These are phyloP conservation scores for Drosophila flavopinicola DNA, from an alignment of 2,888 invertebrate species.

Conservation along the genomic window DNA sequence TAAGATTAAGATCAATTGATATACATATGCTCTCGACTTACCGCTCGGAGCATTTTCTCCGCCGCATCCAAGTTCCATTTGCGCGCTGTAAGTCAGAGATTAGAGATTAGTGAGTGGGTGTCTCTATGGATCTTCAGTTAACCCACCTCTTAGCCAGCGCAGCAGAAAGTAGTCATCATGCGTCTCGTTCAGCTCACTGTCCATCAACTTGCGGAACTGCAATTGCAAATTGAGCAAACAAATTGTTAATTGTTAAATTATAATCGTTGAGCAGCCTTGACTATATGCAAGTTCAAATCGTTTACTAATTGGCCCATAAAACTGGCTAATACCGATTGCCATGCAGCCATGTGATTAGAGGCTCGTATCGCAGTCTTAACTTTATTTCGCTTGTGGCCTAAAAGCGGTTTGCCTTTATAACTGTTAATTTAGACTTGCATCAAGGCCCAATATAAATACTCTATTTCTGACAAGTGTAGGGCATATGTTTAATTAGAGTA, in stretches of 20 bases:
- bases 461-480: background rate
- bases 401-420: slow-evolving; percentile 49
- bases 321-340: slow-evolving; percentile 9
- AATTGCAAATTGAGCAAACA: slow-evolving; percentile 28
- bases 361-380: slow-evolving; percentile 17
- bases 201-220: slow-evolving; percentile 90
- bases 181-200: slow-evolving; percentile 88
- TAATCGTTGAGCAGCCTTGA: slow-evolving; percentile 5
- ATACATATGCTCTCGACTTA: slow-evolving; percentile 85
- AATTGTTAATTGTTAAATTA: background rate
- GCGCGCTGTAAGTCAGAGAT: slow-evolving; percentile 86
- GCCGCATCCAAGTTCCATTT: slow-evolving; percentile 94
- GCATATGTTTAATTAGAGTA: background rate
- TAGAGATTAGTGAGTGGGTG: background rate
- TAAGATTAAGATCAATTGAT: background rate
- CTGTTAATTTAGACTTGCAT: slow-evolving; percentile 50
- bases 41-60: slow-evolving; percentile 95
- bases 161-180: slow-evolving; percentile 92
- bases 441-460: slow-evolving; percentile 33
- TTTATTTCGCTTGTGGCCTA: slow-evolving; percentile 7
- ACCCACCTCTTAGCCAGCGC: slow-evolving; percentile 92
- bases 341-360: background rate
- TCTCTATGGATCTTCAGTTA: background rate
- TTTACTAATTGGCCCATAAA: slow-evolving; percentile 3
- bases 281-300: background rate